Evolutionary conservation across 2,797 vertebrate genomes (phyloP).

Genomic region (Dendrocincla tyrannina): DNA sequence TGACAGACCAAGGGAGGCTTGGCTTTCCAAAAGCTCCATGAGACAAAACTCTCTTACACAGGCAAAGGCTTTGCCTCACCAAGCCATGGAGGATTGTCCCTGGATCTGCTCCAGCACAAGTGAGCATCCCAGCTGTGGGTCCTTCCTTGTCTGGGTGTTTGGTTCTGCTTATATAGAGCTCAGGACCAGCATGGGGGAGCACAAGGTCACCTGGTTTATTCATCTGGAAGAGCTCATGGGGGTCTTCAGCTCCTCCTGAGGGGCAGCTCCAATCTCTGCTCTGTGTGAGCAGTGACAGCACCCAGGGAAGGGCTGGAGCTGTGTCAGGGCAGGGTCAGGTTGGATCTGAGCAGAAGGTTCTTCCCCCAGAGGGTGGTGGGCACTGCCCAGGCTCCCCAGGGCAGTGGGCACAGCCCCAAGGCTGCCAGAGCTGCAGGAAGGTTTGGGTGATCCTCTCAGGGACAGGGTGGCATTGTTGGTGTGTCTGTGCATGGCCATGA

Average conservation of each 20-base stretch:
- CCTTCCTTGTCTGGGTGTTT: background rate
- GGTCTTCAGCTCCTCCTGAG: background rate
- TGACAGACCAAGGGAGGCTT: background rate
- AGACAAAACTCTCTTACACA: background rate
- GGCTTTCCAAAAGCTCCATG: background rate
- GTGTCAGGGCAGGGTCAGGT: background rate
- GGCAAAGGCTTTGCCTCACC: background rate
- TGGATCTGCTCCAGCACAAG: background rate
- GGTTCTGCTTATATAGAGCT: background rate
- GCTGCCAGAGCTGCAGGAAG: background rate
- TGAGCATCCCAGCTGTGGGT: rapidly evolving
- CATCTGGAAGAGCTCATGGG: background rate
- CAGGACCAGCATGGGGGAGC: background rate
- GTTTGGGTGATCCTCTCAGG: background rate
- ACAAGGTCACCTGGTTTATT: background rate
- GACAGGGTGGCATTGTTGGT: background rate
- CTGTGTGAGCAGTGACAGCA: background rate
- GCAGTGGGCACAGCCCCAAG: background rate
- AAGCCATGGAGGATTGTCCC: rapidly evolving
- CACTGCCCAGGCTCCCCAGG: background rate
- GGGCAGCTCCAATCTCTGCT: background rate
- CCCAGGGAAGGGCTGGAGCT: rapidly evolving
- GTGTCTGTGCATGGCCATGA: background rate
- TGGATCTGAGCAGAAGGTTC: background rate
- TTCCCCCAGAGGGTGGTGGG: background rate